phyloP scores from a whole-genome alignment of 2,888 invertebrate genomes.

The Eupithecia inturbata region DNA sequence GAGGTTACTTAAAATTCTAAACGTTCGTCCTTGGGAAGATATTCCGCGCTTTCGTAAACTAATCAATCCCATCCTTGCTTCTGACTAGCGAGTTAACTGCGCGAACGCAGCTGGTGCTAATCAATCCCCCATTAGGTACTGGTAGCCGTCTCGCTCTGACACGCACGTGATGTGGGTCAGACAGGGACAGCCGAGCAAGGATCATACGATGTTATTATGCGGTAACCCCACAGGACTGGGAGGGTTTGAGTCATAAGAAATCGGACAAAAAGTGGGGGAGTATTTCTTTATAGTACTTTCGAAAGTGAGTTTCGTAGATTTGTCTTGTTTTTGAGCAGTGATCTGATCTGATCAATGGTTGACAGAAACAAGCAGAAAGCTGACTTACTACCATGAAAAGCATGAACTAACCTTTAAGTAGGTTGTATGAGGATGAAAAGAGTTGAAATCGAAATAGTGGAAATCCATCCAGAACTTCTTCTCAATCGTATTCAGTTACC shows the following conservation, averaged over 20 bases:
- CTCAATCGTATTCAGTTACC: not conserved
- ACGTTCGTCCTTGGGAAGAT: not conserved
- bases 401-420: not conserved
- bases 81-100: slow-evolving; percentile 41
- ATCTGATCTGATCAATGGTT: not conserved
- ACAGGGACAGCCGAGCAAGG: slow-evolving; percentile 40
- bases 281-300: too few relatives aligned
- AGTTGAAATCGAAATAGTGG: not conserved
- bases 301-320: too few relatives aligned
- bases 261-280: not conserved
- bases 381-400: not conserved
- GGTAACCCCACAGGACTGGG: slow-evolving; percentile 46
- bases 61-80: slow-evolving; percentile 13
- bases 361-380: not conserved
- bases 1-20: not conserved
- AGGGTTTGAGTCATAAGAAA: slow-evolving; percentile 38
- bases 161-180: not conserved
- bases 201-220: slow-evolving; percentile 48
- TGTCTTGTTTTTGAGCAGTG: not conserved
- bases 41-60: not conserved
- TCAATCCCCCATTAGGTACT: slow-evolving; percentile 45
- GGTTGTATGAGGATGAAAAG: not conserved
- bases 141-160: slow-evolving; percentile 34
- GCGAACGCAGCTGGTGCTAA: slow-evolving; percentile 48
- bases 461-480: not conserved